Evolutionary conservation across 2,113 vertebrate genomes (phyloP), one percentile per base, ranked within the genome.

Genomic region (Python bivittatus): DNA sequence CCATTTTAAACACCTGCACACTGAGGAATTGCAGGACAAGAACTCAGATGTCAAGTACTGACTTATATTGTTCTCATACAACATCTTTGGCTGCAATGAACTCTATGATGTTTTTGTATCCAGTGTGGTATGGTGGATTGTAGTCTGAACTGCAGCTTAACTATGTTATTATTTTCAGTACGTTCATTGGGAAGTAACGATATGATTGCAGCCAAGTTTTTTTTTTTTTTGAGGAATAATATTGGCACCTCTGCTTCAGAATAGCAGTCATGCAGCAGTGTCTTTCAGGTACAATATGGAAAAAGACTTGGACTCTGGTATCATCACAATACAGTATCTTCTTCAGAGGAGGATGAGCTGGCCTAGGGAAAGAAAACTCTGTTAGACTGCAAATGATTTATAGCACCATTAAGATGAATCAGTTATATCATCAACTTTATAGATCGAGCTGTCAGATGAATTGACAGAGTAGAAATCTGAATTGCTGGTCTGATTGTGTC

Each of bases 251-350:
- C 92, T 92, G 91, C 93, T 92, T 95, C 42, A 0, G 60, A 60
- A 27, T 91, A 29, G 89, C 53, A 1, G 38, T 93, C 94, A 91
- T 57, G 29, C 42, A 17, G 61, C 88, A 86, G 56, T 93, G 95
- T 79, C 60, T 83, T 94, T 94, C 15, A 1, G 84, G 85, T 57
- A 38, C 27, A 91, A 90, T 91, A 86, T 2, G 44, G 9, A 29
- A 61, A 85, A 54, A 57, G 15, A 61, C 88, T 92, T 83, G 64
- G 54, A 93, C 90, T 90, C 5, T 93, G 29, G 68, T 92, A 58
- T 94, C 33, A 10, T 98, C 93, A 98, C 91, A 97, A 56, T 90
- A 83, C 86, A 0, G 97, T 98, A 57, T 98, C 97, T 3, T 29
- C 93, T 90, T 23, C 95, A 93, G 97, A 98, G 57, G 96, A 97